Conservation (phyloP, 2,113 vertebrate genomes). For the Alaudala cheleensis region DNA sequence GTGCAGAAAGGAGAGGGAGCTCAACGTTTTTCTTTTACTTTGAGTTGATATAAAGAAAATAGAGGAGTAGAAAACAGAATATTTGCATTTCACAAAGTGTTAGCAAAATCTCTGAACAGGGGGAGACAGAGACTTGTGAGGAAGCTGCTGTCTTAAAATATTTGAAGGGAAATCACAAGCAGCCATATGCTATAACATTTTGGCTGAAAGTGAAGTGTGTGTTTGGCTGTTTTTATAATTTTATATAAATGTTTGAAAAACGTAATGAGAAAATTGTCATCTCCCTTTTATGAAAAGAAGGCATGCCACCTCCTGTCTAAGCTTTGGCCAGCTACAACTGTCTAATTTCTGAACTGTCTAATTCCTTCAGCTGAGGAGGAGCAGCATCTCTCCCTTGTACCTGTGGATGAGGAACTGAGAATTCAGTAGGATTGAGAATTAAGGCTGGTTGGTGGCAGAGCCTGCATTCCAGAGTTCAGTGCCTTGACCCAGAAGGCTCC, state of each 20-base stretch:
- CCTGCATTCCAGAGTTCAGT: not conserved
- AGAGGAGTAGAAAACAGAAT: not conserved
- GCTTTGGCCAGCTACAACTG: not conserved
- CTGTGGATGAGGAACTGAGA: not conserved
- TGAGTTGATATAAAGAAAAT: too few relatives aligned
- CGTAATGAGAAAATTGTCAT: not conserved
- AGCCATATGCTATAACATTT: not conserved
- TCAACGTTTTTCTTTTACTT: too few relatives aligned
- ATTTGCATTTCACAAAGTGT: not conserved
- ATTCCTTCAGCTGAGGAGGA: not conserved
- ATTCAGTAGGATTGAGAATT: not conserved
- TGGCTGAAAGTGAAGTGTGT: not conserved
- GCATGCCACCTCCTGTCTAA: not conserved
- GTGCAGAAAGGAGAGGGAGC: not conserved
- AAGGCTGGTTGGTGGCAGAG: not conserved
- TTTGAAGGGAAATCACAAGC: not conserved
- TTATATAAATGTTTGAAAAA: not conserved
- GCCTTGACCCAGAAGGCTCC: not conserved
- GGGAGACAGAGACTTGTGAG: not conserved
- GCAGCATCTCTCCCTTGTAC: not conserved
- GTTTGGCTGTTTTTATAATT: not conserved
- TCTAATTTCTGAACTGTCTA: not conserved
- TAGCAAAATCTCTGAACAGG: not conserved
- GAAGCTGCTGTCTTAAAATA: not conserved
- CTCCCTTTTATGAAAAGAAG: not conserved